phyloP scores from a whole-genome alignment of 2,797 vertebrate species.

The Myripristis jacobus region DNA sequence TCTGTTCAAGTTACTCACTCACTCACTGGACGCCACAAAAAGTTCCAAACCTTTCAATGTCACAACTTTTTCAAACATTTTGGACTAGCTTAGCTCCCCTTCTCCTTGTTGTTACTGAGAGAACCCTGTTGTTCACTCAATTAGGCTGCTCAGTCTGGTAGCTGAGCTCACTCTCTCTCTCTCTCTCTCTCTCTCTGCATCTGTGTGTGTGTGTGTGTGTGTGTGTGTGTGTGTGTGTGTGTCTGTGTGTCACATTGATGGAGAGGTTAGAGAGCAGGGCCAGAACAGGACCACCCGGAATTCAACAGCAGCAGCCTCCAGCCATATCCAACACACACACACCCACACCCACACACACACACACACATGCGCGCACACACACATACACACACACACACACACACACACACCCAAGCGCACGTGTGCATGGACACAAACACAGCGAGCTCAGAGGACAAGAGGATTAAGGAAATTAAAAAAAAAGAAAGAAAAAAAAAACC shows the following conservation, averaged over 20 bases:
- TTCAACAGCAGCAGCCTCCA: conserved; percentile 80
- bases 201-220: conserved; percentile 1
- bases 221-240: conserved; percentile 48
- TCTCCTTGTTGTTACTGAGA: conserved; percentile 70
- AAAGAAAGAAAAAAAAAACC: conserved; percentile 58
- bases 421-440: conserved; percentile 21
- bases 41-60: not conserved
- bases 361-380: not conserved
- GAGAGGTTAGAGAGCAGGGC: conserved; percentile 84
- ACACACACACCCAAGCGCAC: conserved; percentile 12
- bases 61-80: conserved; percentile 65
- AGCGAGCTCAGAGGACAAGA: conserved; percentile 68
- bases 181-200: conserved; percentile 33
- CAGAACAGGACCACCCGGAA: conserved; percentile 84
- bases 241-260: conserved; percentile 77
- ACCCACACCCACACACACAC: not conserved
- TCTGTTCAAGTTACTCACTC: conserved; percentile 24
- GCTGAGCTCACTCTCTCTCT: conserved; percentile 47
- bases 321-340: conserved; percentile 3
- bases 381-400: conserved; percentile 13
- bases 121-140: conserved; percentile 85
- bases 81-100: conserved; percentile 68
- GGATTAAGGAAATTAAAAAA: conserved; percentile 69
- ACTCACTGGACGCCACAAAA: conserved; percentile 29
- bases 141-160: conserved; percentile 81